phyloP scores from a whole-genome alignment of 2,797 vertebrate genomes.

The Lateolabrax maculatus region DNA sequence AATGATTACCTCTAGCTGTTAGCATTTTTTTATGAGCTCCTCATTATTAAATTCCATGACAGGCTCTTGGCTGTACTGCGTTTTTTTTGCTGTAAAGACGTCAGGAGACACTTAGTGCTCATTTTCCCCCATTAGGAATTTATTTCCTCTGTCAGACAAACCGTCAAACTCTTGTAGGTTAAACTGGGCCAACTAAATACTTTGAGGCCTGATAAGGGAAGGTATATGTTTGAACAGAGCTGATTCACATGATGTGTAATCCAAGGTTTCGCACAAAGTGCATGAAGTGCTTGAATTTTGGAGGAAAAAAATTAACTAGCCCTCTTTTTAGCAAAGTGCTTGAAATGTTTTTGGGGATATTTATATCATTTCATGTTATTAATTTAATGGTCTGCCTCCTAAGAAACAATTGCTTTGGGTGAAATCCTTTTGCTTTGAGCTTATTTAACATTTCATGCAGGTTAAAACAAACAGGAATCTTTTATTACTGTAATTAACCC shows the following conservation, averaged over 20 bases:
- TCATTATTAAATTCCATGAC: background rate
- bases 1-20: background rate
- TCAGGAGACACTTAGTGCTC: conserved; percentile 4
- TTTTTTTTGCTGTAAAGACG: background rate
- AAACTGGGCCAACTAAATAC: background rate
- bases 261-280: no score
- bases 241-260: background rate
- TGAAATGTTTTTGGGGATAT: no score
- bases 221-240: background rate
- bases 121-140: conserved; percentile 11
- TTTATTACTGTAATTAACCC: background rate
- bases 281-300: no score
- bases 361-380: no score
- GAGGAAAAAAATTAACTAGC: no score
- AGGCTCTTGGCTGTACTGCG: conserved; percentile 6
- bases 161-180: background rate
- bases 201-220: background rate
- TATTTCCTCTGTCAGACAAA: conserved; percentile 8
- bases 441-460: background rate
- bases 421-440: no score
- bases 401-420: no score
- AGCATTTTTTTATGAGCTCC: conserved; percentile 6
- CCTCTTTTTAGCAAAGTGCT: no score
- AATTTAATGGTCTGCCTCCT: no score
- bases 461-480: background rate